These are phyloP conservation scores for Pangasius larnaudii DNA, from an alignment of 2,797 vertebrate genomes.

Conservation along the genomic window DNA sequence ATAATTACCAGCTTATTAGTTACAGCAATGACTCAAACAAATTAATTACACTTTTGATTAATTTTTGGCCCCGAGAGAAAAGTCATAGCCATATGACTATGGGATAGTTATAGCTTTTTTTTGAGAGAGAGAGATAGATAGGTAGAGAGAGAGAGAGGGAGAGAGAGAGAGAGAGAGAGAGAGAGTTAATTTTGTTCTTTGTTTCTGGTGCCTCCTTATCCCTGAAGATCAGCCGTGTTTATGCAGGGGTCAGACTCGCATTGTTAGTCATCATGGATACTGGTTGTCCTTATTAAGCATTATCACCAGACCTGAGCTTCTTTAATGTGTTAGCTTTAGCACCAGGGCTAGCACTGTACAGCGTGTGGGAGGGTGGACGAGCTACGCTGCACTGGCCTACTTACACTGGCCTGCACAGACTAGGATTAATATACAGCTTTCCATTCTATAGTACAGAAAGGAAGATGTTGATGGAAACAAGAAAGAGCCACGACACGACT, in stretches of 20 bases:
- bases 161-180: background rate
- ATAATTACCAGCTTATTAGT: slow-evolving; percentile 75
- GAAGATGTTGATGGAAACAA: background rate
- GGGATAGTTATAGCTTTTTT: background rate
- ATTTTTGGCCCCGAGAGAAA: slow-evolving; percentile 54
- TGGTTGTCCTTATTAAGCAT: background rate
- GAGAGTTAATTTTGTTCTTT: background rate
- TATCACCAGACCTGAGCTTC: slow-evolving; percentile 2
- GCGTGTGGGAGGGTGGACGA: background rate
- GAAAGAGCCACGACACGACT: background rate
- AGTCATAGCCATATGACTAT: slow-evolving; percentile 2
- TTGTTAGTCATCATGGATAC: slow-evolving; percentile 3
- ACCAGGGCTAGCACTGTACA: background rate
- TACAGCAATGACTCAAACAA: slow-evolving; percentile 68
- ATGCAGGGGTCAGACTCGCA: background rate
- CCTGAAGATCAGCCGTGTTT: background rate
- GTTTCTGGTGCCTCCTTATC: background rate
- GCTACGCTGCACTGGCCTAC: slow-evolving; percentile 11
- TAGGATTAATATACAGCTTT: background rate
- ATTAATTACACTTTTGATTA: slow-evolving; percentile 65
- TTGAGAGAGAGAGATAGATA: background rate
- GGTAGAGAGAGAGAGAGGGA: background rate
- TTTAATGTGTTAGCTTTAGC: slow-evolving; percentile 28
- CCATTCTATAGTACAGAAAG: background rate
- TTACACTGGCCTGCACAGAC: slow-evolving; percentile 2